Conservation (phyloP, 2,113 vertebrate species). For the Siniperca knerii region DNA sequence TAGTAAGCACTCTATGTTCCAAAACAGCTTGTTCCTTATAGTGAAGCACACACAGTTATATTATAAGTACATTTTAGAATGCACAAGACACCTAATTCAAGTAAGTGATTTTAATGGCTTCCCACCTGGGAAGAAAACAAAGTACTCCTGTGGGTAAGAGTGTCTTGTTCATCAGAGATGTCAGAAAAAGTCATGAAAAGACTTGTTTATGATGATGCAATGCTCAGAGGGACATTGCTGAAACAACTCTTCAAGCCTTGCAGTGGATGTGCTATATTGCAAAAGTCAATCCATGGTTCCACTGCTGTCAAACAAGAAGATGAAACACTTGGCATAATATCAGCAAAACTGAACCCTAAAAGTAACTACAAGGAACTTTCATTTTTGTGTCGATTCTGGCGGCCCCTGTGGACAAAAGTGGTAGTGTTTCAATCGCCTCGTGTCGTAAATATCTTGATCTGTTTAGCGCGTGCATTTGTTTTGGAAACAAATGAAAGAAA, state of each 20-base stretch:
- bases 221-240: constrained; percentile 16
- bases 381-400: no score
- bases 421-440: no score
- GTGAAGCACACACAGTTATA: neutral
- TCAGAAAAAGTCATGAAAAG: constrained; percentile 7
- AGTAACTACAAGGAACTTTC: no score
- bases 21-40: neutral
- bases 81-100: constrained; percentile 25
- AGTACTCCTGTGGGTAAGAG: constrained; percentile 5
- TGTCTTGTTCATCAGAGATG: constrained; percentile 14
- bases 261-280: constrained; percentile 6
- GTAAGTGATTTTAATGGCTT: constrained; percentile 16
- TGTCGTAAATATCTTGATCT: no score
- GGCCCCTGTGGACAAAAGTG: no score
- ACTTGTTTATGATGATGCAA: constrained; percentile 30
- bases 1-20: neutral
- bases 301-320: constrained; percentile 26
- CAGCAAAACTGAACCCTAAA: neutral
- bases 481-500: no score
- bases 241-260: constrained; percentile 16
- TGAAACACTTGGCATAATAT: constrained; percentile 14
- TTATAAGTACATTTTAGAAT: neutral
- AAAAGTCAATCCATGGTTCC: constrained; percentile 5
- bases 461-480: no score
- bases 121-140: constrained; percentile 24